Base-by-base conservation (phyloP, 2,888 invertebrate species). In the Molanna angustata region DNA sequence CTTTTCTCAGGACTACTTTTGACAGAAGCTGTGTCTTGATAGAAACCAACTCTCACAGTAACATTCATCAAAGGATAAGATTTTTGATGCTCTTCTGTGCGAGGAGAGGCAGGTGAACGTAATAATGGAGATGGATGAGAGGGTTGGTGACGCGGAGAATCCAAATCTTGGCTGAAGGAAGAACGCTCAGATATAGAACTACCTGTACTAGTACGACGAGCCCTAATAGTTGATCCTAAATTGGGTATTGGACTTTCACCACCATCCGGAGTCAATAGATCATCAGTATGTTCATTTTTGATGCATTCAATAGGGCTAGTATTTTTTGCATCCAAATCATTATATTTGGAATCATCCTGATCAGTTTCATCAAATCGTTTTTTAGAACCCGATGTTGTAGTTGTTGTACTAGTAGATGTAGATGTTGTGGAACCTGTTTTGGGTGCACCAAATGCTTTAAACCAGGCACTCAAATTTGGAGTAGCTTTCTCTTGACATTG, bases 401-500 rank as follows among this genome's bases (percentile, higher is more conserved):
- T 14, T 20, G 47, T 16, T 17, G 39, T 18, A 31, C 41, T 16
- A 7, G 27, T 27, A 7, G 27, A 7, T 4, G 27, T 27, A 7
- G 27, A 27, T 7, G 27, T 7, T 35, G 67, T 62, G 1, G 76
- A 67, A 55, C 81, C 74, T 56, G 76, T 80, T 70, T 91, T 91
- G 1, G 93, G 92, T 1, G 88, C 88, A 7, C 93, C 92, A 66
- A 94, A 93, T 0, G 93, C 93, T 70, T 91, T 92, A 58, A 93
- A 90, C 93, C 93, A 94, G 20, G 91, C 93, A 66, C 90, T 92
- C 50, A 91, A 75, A 71, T 93, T 91, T 1, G 93, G 92, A 27
- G 89, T 88, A 14, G 87, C 86, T 66, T 85, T 86, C 57, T 82
- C 80, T 63, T 83, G 79, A 57, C 79, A 80, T 56, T 69, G 56